Conservation (phyloP, 2,888 invertebrate genomes). For the Hydropsyche betteni region DNA sequence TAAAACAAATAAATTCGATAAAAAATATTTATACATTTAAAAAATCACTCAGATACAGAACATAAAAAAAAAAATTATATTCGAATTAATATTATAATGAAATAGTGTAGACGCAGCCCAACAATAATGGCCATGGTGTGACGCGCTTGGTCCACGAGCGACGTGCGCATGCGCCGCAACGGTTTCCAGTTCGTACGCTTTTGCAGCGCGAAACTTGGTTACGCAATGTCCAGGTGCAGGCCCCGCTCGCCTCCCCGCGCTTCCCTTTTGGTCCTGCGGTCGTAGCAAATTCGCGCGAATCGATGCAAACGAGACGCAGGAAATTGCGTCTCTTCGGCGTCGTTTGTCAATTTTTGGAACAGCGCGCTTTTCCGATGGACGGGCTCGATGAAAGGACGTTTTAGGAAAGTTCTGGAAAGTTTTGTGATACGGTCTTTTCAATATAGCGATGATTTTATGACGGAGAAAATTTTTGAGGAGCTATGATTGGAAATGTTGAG, state of each 20-base stretch:
- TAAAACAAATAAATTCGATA: too few species aligned
- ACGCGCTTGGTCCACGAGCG: not conserved
- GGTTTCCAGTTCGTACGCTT: not conserved
- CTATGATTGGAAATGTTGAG: too few species aligned
- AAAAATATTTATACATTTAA: too few species aligned
- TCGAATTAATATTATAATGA: too few species aligned
- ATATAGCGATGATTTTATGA: too few species aligned
- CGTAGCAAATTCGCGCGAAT: not conserved
- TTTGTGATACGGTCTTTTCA: too few species aligned
- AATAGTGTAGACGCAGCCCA: too few species aligned
- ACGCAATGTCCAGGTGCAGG: conserved; percentile 8
- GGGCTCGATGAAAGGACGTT: too few species aligned
- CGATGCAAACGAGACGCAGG: not conserved
- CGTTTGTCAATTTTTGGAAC: not conserved
- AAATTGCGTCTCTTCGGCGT: not conserved
- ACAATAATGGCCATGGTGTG: not conserved
- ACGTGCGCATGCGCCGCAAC: not conserved
- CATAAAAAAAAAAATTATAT: too few species aligned
- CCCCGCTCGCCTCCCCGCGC: not conserved
- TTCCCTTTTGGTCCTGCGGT: not conserved
- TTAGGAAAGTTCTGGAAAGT: too few species aligned
- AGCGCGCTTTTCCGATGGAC: not conserved
- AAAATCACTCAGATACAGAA: too few species aligned
- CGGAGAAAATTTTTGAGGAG: too few species aligned
- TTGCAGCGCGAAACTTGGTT: conserved; percentile 23